Percentiles rank a stretch among this genome's conserved stretches.
phyloP scores from a whole-genome alignment of 2,797 vertebrate genomes.

The Mormyrus hasselquistii region DNA sequence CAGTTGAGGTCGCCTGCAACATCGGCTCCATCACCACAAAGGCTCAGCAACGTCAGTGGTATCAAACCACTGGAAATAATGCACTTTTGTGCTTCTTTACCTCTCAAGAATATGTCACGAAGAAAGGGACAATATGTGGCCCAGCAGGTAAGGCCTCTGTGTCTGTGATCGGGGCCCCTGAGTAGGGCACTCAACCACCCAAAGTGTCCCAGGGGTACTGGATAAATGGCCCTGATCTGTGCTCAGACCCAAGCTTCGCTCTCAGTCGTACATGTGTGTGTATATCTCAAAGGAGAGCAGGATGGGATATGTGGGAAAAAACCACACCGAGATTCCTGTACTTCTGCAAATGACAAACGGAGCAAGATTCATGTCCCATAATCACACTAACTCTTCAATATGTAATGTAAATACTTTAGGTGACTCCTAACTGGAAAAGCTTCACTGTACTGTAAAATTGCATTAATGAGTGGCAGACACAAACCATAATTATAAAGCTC shows the following conservation, averaged over 20 bases:
- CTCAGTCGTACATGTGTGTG: not conserved
- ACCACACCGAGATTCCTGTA: not conserved
- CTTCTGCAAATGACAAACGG: not conserved
- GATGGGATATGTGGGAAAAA: not conserved
- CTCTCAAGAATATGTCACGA: not conserved
- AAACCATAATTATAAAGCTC: not conserved
- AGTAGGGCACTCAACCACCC: not conserved
- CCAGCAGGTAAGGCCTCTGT: not conserved
- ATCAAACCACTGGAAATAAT: not conserved
- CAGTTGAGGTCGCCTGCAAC: no score
- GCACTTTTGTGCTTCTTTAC: not conserved
- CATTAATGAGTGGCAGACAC: not conserved
- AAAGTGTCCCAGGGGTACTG: not conserved
- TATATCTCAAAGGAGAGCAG: not conserved
- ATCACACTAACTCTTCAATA: not conserved
- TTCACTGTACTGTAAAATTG: not conserved
- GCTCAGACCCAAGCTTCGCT: not conserved
- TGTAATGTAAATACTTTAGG: not conserved
- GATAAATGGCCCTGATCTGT: not conserved
- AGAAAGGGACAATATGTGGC: not conserved
- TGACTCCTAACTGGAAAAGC: not conserved
- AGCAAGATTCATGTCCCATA: not conserved
- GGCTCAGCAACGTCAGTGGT: no score
- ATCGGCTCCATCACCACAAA: no score
- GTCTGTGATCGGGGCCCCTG: not conserved